A percentile compares a stretch with the other conserved stretches of the same genome.
Conservation (phyloP, 2,797 vertebrate species). For the Apogon talboti region DNA sequence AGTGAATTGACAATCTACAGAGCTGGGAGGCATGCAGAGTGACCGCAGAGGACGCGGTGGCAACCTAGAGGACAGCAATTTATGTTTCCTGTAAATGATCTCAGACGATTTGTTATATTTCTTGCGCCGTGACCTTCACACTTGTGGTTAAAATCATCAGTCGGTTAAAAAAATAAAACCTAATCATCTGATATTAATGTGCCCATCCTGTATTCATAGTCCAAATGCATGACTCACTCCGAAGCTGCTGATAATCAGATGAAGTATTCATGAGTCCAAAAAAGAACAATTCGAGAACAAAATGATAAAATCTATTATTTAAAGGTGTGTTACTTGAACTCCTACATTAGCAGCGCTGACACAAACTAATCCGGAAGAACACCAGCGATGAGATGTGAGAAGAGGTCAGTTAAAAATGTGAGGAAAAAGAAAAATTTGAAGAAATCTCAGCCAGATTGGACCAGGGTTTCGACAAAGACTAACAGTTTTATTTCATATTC, state of each 20-base stretch:
- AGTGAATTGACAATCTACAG: constrained; percentile 39
- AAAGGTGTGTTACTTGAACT: background rate
- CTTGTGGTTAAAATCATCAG: constrained; percentile 1
- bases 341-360: background rate
- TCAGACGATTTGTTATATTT: constrained; percentile 19
- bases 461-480: background rate
- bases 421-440: background rate
- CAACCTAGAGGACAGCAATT: constrained; percentile 10
- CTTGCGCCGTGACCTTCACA: constrained; percentile 25
- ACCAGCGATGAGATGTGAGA: too few species aligned
- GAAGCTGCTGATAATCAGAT: background rate
- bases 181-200: constrained; percentile 21
- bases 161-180: constrained; percentile 9
- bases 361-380: background rate
- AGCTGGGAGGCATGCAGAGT: constrained; percentile 13
- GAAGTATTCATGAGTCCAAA: constrained; percentile 10
- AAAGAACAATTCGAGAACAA: constrained; percentile 2
- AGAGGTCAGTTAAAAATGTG: background rate
- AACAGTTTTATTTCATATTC: constrained; percentile 12
- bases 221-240: background rate
- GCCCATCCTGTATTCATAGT: constrained; percentile 9
- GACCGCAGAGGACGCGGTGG: constrained; percentile 41
- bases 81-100: constrained; percentile 22
- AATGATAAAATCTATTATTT: background rate
- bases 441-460: background rate